These are phyloP conservation scores for Brachyptera risi DNA, from an alignment of 2,888 invertebrate species.

Conservation along the genomic window DNA sequence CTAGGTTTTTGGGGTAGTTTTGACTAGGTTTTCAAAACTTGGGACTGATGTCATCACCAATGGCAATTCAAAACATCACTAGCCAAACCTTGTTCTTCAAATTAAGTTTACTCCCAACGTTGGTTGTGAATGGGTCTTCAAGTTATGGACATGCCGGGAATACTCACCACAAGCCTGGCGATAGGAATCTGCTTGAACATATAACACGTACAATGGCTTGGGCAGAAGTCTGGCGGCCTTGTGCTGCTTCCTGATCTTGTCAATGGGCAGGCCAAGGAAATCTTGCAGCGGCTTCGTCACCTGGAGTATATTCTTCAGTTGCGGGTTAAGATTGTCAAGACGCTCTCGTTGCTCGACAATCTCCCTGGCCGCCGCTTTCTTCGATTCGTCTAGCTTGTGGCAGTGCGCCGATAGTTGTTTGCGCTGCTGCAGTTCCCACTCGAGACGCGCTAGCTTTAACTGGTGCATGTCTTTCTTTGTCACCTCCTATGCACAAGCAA, in stretches of 20 bases:
- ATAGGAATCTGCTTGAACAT: slow-evolving; percentile 79
- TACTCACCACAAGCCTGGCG: slow-evolving; percentile 66
- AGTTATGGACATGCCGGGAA: no score
- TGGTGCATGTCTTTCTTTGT: slow-evolving; percentile 72
- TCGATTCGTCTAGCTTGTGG: slow-evolving; percentile 68
- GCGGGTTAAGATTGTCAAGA: slow-evolving; percentile 77
- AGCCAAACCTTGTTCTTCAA: no score
- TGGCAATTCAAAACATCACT: no score
- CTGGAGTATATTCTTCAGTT: slow-evolving; percentile 64
- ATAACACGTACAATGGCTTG: slow-evolving; percentile 78
- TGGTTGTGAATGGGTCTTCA: no score
- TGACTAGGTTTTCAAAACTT: no score
- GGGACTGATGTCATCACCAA: no score
- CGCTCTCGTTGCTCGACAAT: slow-evolving; percentile 71
- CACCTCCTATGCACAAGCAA: slow-evolving; percentile 59
- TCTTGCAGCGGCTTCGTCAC: slow-evolving; percentile 87
- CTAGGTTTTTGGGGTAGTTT: no score
- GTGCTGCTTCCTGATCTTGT: slow-evolving; percentile 73
- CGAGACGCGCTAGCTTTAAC: slow-evolving; percentile 76
- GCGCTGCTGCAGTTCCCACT: slow-evolving; percentile 88
- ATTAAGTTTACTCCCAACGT: no score
- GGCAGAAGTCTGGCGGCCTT: slow-evolving; percentile 72
- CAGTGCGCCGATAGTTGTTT: slow-evolving; percentile 75
- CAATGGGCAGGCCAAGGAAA: slow-evolving; percentile 74
- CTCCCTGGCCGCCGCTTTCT: slow-evolving; percentile 69